A percentile compares a stretch with the other conserved stretches of the same genome.
These are phyloP conservation scores for Pangasius djambal DNA, from an alignment of 2,797 vertebrate genomes.

Conservation along the genomic window DNA sequence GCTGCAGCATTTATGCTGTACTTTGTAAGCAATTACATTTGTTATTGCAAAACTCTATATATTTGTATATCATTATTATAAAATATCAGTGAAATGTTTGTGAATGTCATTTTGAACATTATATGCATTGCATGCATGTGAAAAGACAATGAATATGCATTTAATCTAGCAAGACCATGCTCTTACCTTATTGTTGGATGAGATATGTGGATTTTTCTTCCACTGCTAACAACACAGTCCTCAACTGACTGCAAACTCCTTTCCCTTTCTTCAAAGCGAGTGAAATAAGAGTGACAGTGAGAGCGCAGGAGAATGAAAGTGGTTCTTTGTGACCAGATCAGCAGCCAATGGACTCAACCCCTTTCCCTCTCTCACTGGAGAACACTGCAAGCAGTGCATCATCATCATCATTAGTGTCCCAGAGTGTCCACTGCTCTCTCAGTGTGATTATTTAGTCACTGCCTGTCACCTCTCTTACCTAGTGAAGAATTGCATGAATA, in stretches of 20 bases:
- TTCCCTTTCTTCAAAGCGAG: slow-evolving; percentile 33
- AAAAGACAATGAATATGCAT: neutral
- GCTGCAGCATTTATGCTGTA: neutral
- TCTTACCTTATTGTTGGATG: slow-evolving; percentile 26
- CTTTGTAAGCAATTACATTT: neutral
- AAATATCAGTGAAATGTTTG: neutral
- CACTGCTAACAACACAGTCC: slow-evolving; percentile 15
- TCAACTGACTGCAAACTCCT: slow-evolving; percentile 12
- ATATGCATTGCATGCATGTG: neutral
- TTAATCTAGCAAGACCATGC: slow-evolving; percentile 3
- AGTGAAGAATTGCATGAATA: neutral
- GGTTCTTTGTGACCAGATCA: slow-evolving; percentile 43
- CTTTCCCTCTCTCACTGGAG: slow-evolving; percentile 27
- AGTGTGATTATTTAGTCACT: slow-evolving; percentile 21
- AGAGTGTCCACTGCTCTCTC: slow-evolving; percentile 36
- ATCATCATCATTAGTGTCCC: slow-evolving; percentile 45
- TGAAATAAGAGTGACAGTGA: slow-evolving; percentile 13
- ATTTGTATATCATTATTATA: neutral
- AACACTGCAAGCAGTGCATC: slow-evolving; percentile 41
- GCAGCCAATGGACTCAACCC: slow-evolving; percentile 36
- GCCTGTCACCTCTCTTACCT: slow-evolving; percentile 6
- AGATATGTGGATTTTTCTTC: neutral
- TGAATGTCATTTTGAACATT: neutral
- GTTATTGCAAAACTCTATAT: neutral
- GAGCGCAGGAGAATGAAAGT: slow-evolving; percentile 27